Conservation (phyloP, 2,888 invertebrate species). For the Tipula helvola region DNA sequence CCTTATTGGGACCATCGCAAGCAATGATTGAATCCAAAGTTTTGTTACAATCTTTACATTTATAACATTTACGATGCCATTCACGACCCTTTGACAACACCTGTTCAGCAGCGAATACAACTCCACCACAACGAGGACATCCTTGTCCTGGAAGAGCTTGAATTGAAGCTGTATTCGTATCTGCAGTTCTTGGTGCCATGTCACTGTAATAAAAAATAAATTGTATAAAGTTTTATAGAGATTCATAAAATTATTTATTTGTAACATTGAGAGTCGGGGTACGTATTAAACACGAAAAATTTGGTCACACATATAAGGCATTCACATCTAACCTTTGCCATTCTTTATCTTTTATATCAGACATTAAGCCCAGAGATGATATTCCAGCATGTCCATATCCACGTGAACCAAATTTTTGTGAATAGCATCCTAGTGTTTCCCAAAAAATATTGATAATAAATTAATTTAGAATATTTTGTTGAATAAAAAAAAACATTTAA, state of each 20-base stretch:
- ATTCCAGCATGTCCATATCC: constrained; percentile 89
- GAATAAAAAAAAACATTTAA: neutral
- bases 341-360: constrained; percentile 66
- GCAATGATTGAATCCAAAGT: constrained; percentile 92
- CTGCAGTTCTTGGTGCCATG: constrained; percentile 57
- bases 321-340: constrained; percentile 50
- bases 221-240: neutral
- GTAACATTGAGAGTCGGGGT: neutral
- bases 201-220: constrained; percentile 41
- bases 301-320: neutral
- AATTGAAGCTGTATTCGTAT: constrained; percentile 68
- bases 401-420: constrained; percentile 88
- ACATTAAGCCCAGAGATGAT: constrained; percentile 69
- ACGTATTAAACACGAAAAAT: neutral
- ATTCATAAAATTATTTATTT: neutral
- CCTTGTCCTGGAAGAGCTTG: constrained; percentile 75
- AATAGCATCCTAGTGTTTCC: constrained; percentile 69
- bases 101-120: constrained; percentile 88
- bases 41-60: constrained; percentile 84
- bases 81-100: constrained; percentile 81
- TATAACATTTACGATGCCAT: constrained; percentile 91
- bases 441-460: neutral
- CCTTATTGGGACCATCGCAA: constrained; percentile 85
- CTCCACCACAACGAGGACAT: constrained; percentile 80
- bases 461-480: neutral